Evolutionary conservation across 2,888 invertebrate species (phyloP).

Genomic region (Brachycybe producta): DNA sequence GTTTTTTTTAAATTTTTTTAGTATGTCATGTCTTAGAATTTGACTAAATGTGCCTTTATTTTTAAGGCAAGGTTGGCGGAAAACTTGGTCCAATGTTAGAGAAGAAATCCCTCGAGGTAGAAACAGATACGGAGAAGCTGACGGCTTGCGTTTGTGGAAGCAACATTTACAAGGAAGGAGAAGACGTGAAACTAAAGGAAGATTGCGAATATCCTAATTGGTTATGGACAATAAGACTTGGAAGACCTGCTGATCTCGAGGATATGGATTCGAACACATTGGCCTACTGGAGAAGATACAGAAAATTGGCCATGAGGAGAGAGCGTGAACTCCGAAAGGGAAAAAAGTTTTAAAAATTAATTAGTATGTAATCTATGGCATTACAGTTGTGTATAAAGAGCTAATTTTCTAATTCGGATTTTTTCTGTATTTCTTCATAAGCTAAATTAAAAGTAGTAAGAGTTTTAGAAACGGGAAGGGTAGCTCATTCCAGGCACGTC

Average conservation of each 20-base stretch:
- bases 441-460: too few relatives aligned
- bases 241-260: conserved; percentile 48
- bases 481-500: too few relatives aligned
- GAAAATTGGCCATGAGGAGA: conserved; percentile 48
- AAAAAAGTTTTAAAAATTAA: conserved; percentile 49
- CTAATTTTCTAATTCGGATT: too few relatives aligned
- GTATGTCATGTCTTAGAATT: too few relatives aligned
- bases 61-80: background rate
- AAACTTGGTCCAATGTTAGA: conserved; percentile 37
- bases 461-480: too few relatives aligned
- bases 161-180: conserved; percentile 61
- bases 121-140: conserved; percentile 64
- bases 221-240: conserved; percentile 66
- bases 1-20: too few relatives aligned
- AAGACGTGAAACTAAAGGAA: conserved; percentile 59
- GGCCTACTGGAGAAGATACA: conserved; percentile 65
- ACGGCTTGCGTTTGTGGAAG: conserved; percentile 69
- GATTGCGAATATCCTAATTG: conserved; percentile 82
- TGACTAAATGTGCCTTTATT: too few relatives aligned
- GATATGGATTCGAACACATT: conserved; percentile 64
- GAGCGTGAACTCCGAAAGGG: conserved; percentile 50
- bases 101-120: conserved; percentile 62
- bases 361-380: too few relatives aligned
- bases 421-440: too few relatives aligned
- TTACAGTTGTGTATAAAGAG: too few relatives aligned